These are phyloP conservation scores for Centropus unirufus DNA, from an alignment of 2,113 vertebrate genomes.

Conservation along the genomic window DNA sequence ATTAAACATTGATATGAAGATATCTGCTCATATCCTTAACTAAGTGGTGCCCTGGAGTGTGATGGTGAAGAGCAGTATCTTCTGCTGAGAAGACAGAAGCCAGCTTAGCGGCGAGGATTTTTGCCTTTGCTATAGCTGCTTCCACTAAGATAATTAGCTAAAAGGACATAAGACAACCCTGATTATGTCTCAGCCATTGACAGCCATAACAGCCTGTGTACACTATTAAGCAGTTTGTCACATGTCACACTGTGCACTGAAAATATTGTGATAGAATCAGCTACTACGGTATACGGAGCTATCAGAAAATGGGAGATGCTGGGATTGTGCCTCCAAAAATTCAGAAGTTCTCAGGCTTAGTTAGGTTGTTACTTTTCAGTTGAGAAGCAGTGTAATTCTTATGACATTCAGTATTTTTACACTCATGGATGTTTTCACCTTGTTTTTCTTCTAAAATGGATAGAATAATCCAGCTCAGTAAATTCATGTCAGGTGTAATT, in stretches of 20 bases:
- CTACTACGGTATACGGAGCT: not conserved
- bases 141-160: not conserved
- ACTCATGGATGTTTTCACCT: not conserved
- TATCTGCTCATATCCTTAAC: not conserved
- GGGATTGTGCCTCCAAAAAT: not conserved
- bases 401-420: not conserved
- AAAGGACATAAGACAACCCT: not conserved
- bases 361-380: not conserved
- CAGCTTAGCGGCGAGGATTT: not conserved
- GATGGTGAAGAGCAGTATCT: not conserved
- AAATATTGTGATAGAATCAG: constrained; percentile 51
- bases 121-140: not conserved
- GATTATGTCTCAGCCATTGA: not conserved
- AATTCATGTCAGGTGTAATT: not conserved
- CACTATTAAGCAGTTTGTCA: constrained; percentile 53
- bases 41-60: not conserved
- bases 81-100: not conserved
- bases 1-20: not conserved
- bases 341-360: not conserved
- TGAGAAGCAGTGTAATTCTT: not conserved
- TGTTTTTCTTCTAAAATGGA: not conserved
- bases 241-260: not conserved
- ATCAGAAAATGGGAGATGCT: constrained; percentile 7
- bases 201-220: constrained; percentile 39
- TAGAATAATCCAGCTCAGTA: not conserved